phyloP scores from a whole-genome alignment of 1,140 invertebrate genomes.

The Melitaea cinxia region DNA sequence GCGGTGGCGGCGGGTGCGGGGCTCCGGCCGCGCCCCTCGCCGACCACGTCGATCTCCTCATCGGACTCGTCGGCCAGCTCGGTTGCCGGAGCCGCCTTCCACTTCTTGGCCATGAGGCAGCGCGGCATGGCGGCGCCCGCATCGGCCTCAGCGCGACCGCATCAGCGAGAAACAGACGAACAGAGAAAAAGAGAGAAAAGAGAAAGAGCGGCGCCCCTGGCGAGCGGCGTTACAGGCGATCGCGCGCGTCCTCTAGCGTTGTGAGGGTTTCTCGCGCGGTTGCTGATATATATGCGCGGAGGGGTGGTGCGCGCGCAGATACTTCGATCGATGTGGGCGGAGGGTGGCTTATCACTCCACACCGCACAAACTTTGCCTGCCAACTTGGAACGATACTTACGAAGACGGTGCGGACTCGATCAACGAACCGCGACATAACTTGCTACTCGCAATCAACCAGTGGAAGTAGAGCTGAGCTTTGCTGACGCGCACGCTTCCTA shows the following conservation, averaged over 20 bases:
- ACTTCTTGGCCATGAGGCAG: constrained; percentile 95
- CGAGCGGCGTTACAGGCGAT: constrained; percentile 75
- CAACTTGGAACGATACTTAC: constrained; percentile 65
- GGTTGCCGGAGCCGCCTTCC: constrained; percentile 92
- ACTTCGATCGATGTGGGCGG: constrained; percentile 69
- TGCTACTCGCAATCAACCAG: constrained; percentile 64
- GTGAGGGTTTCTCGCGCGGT: constrained; percentile 65
- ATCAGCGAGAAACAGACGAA: constrained; percentile 78
- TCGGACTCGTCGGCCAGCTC: constrained; percentile 88
- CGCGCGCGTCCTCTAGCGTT: constrained; percentile 81
- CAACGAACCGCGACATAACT: constrained; percentile 44
- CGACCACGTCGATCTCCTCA: constrained; percentile 92
- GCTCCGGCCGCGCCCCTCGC: constrained; percentile 80
- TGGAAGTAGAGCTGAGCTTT: constrained; percentile 43
- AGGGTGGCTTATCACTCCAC: constrained; percentile 46
- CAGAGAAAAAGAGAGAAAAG: constrained; percentile 79
- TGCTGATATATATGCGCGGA: constrained; percentile 73
- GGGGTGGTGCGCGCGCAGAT: constrained; percentile 70
- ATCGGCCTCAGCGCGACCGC: constrained; percentile 75
- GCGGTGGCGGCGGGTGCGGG: constrained; percentile 78
- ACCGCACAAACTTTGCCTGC: constrained; percentile 65
- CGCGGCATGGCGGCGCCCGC: constrained; percentile 87
- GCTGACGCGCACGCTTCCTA: constrained; percentile 8
- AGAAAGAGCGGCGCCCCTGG: constrained; percentile 75
- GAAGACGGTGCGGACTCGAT: constrained; percentile 39